Evolutionary conservation across 2,888 invertebrate genomes (phyloP).

Genomic region (Mesorhabditis belari): DNA sequence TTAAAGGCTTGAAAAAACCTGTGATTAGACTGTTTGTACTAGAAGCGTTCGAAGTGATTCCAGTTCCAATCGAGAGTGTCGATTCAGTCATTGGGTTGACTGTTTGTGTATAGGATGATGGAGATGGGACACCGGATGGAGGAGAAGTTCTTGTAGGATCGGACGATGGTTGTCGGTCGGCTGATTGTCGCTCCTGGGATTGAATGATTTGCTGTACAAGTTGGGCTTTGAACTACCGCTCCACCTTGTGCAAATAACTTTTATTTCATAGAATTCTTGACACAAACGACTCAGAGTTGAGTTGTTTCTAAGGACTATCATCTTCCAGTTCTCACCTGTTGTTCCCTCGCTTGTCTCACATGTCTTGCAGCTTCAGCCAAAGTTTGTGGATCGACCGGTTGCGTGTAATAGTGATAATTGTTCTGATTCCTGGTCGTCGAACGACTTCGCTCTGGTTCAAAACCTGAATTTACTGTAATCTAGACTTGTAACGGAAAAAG

Average conservation of each 20-base stretch:
- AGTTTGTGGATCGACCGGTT: slow-evolving; percentile 49
- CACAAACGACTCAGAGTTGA: no score
- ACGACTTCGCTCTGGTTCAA: background rate
- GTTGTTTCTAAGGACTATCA: no score
- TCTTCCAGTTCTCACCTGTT: background rate
- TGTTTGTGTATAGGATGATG: background rate
- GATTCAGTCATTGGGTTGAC: slow-evolving; percentile 18
- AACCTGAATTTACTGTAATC: background rate
- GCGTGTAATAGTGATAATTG: slow-evolving; percentile 51
- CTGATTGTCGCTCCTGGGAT: background rate
- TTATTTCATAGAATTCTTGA: no score
- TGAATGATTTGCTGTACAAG: no score
- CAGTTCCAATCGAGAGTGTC: slow-evolving; percentile 9
- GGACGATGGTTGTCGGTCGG: background rate
- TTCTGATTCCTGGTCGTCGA: slow-evolving; percentile 17
- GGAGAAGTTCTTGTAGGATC: background rate
- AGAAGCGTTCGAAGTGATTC: slow-evolving; percentile 32
- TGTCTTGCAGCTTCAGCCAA: slow-evolving; percentile 43
- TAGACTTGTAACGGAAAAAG: no score
- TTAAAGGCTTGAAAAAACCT: slow-evolving; percentile 3
- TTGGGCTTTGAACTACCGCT: no score
- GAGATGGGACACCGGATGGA: background rate
- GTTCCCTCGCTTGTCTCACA: slow-evolving; percentile 25
- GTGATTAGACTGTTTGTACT: slow-evolving; percentile 35
- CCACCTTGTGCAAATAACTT: no score